Evolutionary conservation across 2,797 vertebrate species (phyloP).

Genomic region (Synanceia verrucosa): DNA sequence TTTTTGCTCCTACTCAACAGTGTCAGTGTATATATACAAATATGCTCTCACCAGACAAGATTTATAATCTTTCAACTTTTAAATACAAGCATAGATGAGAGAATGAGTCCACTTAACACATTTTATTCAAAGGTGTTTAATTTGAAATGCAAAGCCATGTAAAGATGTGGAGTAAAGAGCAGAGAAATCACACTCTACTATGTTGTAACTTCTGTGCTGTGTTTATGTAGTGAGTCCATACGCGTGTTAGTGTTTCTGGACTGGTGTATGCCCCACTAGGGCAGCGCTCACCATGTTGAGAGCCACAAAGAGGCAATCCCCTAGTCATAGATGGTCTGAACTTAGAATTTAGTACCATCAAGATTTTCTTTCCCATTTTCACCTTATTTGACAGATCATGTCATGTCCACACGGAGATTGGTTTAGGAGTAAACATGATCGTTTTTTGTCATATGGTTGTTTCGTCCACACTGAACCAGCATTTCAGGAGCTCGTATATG

Average conservation of each 20-base stretch:
- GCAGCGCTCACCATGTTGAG: background rate
- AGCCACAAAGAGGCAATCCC: background rate
- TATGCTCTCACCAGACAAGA: constrained; percentile 49
- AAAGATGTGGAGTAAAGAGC: background rate
- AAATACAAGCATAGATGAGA: constrained; percentile 47
- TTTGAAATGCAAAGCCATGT: background rate
- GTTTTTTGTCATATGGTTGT: no score
- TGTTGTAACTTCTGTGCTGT: background rate
- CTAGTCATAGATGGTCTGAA: background rate
- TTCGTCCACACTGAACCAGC: no score
- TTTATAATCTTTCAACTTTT: constrained; percentile 58
- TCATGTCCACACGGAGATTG: no score
- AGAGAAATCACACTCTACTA: background rate
- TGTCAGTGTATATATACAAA: constrained; percentile 63
- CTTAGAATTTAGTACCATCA: background rate
- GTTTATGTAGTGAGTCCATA: background rate
- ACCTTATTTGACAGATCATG: background rate
- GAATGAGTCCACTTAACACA: constrained; percentile 18
- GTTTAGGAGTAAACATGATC: no score
- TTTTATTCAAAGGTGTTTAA: background rate
- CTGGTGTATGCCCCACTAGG: background rate
- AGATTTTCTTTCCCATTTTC: background rate
- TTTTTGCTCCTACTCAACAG: constrained; percentile 31
- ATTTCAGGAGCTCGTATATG: no score
- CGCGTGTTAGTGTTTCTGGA: background rate